Base-by-base conservation (phyloP, 2,888 invertebrate genomes). In the Hypena proboscidalis region DNA sequence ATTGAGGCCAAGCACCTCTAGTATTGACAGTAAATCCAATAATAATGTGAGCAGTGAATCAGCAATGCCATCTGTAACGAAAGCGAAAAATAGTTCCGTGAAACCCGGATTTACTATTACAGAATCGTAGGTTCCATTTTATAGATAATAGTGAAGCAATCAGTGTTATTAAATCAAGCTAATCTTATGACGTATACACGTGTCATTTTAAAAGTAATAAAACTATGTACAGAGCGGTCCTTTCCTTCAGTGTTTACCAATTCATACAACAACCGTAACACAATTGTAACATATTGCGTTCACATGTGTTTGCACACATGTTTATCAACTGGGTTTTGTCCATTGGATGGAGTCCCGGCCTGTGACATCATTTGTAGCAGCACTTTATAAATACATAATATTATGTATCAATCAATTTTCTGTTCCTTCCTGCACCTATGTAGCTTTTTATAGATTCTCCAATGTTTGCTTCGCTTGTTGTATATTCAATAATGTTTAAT, bases 61-160 rank as follows among this genome's bases (percentile, higher is more conserved):
- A 6, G 45, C 36, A 1, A 38, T 48, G 3, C 88, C 89, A 0
- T 53, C 71, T 1, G 75, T 90, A 1, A 86, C 88, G 0, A 89
- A 80, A 60, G 87, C 90, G 33, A 85, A 82, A 43, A 77, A 68
- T 44, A 34, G 58, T 1, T 71, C 64, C 9, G 70, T 87, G 2
- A 90, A 83, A 70, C 80, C 85, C 1, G 88, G 89, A 7, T 90
- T 90, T 46, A 80, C 67, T 36, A 80, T 88, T 48, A 52, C 66
- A 15, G 82, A 85, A 35, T 60, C 64, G n/a, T 67, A 67, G 52
- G 11, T 30, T 15, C 19, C 7, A 7, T 14, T 25, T 7, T 22
- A 32, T 17, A 17, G 20, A 14, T 32, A 43, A 39, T 45, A 26
- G 21, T 40, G 43, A 53, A 41, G 32, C 37, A 41, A 52, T 55